Evolutionary conservation across 2,113 vertebrate species (phyloP), one percentile per base, ranked within the genome.

Genomic region (Hydropotes inermis): DNA sequence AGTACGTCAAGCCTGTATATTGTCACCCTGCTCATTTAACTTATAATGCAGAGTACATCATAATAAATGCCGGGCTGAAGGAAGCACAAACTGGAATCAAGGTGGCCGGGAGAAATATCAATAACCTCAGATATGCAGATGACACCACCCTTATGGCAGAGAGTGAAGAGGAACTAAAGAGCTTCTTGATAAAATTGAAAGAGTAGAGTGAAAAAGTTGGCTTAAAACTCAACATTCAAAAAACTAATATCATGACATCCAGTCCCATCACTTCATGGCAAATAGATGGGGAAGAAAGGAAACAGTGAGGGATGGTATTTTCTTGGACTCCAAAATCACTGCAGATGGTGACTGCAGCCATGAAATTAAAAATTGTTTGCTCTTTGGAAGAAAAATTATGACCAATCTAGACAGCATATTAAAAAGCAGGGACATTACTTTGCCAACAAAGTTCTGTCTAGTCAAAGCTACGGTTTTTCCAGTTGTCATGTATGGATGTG

Each of bases 31-130:
- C 19, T 70, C 36, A 36, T 70, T 70, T 70, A 70, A 70, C 64
- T 36, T 70, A 0, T 70, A 2, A 2, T 70, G 67, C 67, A 70
- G n/a, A 70, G 19, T 70, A 70, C 19, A 70, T 70, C n/a, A 70
- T 36, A 23, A 23, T n/a, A 70, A 70, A 39, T 6, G 10, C 9
- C 0, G 0, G n/a, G 67, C n/a, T 70, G n/a, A 36, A 39, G 6
- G n/a, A 70, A 70, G 67, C 19, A 70, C n/a, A 70, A 70, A 10
- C n/a, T 70, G 19, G 67, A 23, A 70, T 70, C n/a, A 70, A 23
- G 67, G 39, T 12, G 23, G 10, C n/a, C 0, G 2, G n/a, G 19
- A 39, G 67, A 70, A 70, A 70, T 11, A 70, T 70, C 67, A 70
- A 70, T 70, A 23, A 70, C 10, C n/a, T 23, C n/a, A 70, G n/a